Base-by-base conservation (phyloP, 2,888 invertebrate genomes). In the Pilophorus perplexus region DNA sequence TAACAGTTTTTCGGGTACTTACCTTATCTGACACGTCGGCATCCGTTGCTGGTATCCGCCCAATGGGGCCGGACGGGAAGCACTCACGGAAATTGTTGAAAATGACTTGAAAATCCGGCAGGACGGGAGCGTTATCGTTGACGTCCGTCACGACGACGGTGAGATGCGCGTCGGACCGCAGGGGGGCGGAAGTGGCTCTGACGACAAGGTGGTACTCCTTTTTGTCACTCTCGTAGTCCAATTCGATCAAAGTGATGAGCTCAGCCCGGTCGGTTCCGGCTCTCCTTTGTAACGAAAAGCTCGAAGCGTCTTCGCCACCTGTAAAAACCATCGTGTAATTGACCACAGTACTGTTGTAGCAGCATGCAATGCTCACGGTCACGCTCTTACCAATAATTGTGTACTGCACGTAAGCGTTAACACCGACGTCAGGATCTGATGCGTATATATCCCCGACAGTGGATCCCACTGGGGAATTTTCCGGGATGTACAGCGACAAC, bases 391-490 rank as follows among this genome's bases (percentile, higher is more conserved):
- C 95, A 74, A 94, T 93, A 40, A 99, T 93, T 8, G 93, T 90
- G 77, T 98, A 99, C 74, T 93, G 90, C 0, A 98, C 90, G 1
- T 89, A 85, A 0, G 94, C 93, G 77, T 96, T 94, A 0, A 85
- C 83, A 0, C 93, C 95, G 75, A 93, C 93, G 73, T 97, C 96
- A 0, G 94, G 93, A 78, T 97, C 96, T 72, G 85, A 87, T 0
- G 96, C 92, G 73, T 88, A 84, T 64, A 97, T 87, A 74, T 90
- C 89, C 0, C 95, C 96, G 0, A 98, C 93, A 0, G 90, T 89
- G 0, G 95, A 93, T 0, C 95, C 97, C 1, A 95, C 85, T 0
- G 97, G 96, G n/a, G 93, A 93, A 76, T 99, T 98, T 79, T 99
- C 98, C 0, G 92, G 82, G 3, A 98, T 88, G 76, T 91, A 93